Evolutionary conservation across 2,888 invertebrate genomes (phyloP).

Genomic region (Agrotis puta): DNA sequence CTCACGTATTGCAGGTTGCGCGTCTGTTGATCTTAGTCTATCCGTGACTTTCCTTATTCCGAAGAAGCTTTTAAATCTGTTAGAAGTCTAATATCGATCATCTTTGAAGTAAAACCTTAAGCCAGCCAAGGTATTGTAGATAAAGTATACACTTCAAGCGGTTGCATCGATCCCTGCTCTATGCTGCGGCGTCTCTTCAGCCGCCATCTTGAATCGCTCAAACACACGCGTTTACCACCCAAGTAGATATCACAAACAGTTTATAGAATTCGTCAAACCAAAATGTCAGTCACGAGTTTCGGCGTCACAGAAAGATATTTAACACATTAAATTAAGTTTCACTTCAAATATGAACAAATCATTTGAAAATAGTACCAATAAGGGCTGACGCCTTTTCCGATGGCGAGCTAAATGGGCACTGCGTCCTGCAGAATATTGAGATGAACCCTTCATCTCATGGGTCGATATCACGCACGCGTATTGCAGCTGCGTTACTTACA

Average conservation of each 20-base stretch:
- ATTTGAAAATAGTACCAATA: neutral
- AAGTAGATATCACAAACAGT: neutral
- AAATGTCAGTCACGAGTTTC: slow-evolving; percentile 4
- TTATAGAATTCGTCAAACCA: neutral
- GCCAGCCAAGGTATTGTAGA: too few species aligned
- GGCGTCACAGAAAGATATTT: slow-evolving; percentile 9
- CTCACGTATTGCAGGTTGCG: too few species aligned
- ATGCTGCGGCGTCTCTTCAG: neutral
- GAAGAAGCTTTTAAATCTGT: too few species aligned
- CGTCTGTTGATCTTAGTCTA: too few species aligned
- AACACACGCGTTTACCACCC: neutral
- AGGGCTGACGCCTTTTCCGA: neutral
- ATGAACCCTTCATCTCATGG: neutral
- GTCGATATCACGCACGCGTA: slow-evolving; percentile 30
- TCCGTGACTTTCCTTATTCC: too few species aligned
- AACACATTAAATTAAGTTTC: slow-evolving; percentile 3
- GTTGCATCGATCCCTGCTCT: neutral
- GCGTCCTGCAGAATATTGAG: neutral
- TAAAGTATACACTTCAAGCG: neutral
- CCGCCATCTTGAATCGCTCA: neutral
- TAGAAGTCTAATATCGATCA: too few species aligned
- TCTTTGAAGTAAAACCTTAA: neutral
- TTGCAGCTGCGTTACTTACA: slow-evolving; percentile 26
- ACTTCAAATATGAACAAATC: neutral
- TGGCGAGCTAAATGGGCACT: neutral